Evolutionary conservation across 2,888 invertebrate genomes (phyloP), one percentile per base, ranked within the genome.

Genomic region (Tetrapedia diversipes): DNA sequence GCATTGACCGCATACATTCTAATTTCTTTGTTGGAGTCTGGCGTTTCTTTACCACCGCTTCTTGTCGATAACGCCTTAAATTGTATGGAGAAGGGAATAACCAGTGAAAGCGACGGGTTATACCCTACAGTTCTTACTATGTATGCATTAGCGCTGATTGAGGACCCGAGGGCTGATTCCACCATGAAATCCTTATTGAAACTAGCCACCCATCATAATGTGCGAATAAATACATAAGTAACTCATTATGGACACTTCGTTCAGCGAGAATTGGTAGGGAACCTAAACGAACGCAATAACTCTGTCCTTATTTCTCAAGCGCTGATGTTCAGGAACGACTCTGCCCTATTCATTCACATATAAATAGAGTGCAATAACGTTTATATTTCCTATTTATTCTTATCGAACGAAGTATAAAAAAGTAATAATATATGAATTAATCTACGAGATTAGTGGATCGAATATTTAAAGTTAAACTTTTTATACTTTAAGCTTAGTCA

Each of bases 1-100:
- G 95, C 94, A 0, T 91, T 96, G 53, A 95, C 96, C 0, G 95
- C 96, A 0, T 96, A 95, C 90, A 94, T 95, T 51, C 92, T 95
- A 27, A 93, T 95, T 0, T 94, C 95, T 24, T 92, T 96, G 2
- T 87, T 95, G 2, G 95, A 95, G 86, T 93, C 94, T 11, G 92
- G 92, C 2, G 91, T 94, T 11, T 88, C 93, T 0, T 88, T 94
- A 2, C 90, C 94, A 1, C 92, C 94, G 0, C 86, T 92, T 1
- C 92, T 94, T 0, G 89, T 94, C 49, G 92, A 92, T 2, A 94
- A 94, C 89, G 94, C 95, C 0, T 92, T 95, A 56, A 93, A 94
- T 32, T 95, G 95, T 77, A 92, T 94, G 53, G 92, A 93, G 41
- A 94, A 89, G 32, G 89, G 86, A 37, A 75, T 80, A 11, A 77